Evolutionary conservation across 2,797 vertebrate species (phyloP), one percentile per base, ranked within the genome.

Genomic region (Characodon lateralis): DNA sequence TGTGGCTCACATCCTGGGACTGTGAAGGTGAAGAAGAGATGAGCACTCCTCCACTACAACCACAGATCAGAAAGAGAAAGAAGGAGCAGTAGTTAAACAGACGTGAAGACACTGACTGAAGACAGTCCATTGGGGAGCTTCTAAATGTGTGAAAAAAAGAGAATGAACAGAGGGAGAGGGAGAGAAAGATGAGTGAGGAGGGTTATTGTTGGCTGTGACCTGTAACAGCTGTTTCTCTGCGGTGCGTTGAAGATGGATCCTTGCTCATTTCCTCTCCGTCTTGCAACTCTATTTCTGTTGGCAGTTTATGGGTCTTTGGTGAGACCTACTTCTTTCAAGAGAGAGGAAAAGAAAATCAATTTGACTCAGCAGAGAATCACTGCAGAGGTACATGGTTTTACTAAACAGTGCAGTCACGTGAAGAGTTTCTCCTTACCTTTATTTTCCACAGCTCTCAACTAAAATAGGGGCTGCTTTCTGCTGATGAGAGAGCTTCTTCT

Each of bases 141-240:
- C 78, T 81, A 78, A 79, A 86, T 69, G 71, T 78, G 79, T 79
- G 80, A 78, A 75, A 80, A n/a, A 51, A 80, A 71, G 83, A 77
- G 78, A 65, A 26, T 31, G 61, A 82, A 76, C 73, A 58, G 48
- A 59, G 80, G 65, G 76, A 78, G 71, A 76, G 78, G 77, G 55
- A 26, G 41, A 28, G 68, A 22, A 55, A 66, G 87, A 86, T 85
- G 88, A 85, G 85, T 81, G 81, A 86, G 79, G 81, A 80, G 87
- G 85, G 88, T 93, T 93, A 92, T 94, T 89, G 93, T 92, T 92
- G 87, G 83, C 90, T 90, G 85, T 92, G 94, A 95, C 94, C 93
- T 92, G 82, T 90, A 93, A 92, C 95, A 95, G 94, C 93, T 95
- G 94, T 93, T 95, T 93, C 91, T 94, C 92, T 87, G 91, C 74